Evolutionary conservation across 2,113 vertebrate species (phyloP).

Genomic region (Callorhinus ursinus): DNA sequence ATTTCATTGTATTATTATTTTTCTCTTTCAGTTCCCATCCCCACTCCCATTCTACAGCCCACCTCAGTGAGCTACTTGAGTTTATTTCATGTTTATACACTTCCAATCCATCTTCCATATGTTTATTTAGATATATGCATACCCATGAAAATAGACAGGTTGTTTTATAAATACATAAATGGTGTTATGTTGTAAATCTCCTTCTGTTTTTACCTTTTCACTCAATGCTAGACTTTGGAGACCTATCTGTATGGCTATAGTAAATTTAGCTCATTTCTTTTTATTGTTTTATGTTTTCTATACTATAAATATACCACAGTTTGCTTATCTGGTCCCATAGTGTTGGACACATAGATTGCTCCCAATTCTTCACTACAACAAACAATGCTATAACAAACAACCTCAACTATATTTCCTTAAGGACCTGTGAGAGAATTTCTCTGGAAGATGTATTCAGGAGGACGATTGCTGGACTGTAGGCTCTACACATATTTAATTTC

Average conservation of each 20-base stretch:
- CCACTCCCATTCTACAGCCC: neutral
- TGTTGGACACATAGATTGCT: slow-evolving; percentile 18
- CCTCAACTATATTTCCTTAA: slow-evolving; percentile 3
- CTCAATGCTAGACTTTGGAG: slow-evolving; percentile 14
- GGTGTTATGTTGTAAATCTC: slow-evolving; percentile 16
- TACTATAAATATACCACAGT: neutral
- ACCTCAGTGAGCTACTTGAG: slow-evolving; percentile 18
- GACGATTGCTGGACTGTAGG: neutral
- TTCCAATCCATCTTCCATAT: neutral
- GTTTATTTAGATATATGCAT: slow-evolving; percentile 15
- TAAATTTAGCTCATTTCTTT: slow-evolving; percentile 40
- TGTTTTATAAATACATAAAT: slow-evolving; percentile 50
- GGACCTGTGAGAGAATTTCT: neutral
- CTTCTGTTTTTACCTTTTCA: slow-evolving; percentile 14
- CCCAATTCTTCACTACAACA: slow-evolving; percentile 34
- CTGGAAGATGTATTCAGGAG: neutral
- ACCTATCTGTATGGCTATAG: neutral
- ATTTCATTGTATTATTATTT: slow-evolving; percentile 5
- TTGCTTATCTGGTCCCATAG: slow-evolving; percentile 5
- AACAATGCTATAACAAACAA: neutral
- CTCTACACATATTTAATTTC: neutral
- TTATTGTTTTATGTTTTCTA: slow-evolving; percentile 29
- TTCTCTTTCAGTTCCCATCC: neutral
- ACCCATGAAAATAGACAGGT: neutral
- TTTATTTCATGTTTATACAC: neutral